A percentile compares a stretch with the other conserved stretches of the same genome.
phyloP scores from a whole-genome alignment of 2,113 vertebrate species.

The Phoenicopterus ruber region DNA sequence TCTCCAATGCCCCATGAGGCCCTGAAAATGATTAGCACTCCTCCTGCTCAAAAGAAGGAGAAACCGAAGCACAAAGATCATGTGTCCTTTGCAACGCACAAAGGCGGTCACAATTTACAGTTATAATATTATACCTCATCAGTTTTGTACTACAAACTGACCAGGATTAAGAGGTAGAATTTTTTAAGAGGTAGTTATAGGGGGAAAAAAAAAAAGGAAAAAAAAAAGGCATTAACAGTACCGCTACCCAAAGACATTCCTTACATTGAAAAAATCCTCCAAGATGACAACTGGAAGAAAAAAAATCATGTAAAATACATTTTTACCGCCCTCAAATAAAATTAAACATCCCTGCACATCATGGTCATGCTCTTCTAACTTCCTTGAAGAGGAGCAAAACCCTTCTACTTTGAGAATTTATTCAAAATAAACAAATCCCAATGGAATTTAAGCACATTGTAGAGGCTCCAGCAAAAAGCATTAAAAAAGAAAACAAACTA shows the following conservation, averaged over 20 bases:
- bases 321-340: neutral
- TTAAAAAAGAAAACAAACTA: constrained; percentile 2
- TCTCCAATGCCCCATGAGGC: rapidly evolving
- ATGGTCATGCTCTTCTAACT: neutral
- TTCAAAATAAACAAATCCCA: constrained; percentile 52
- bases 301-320: neutral
- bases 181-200: neutral
- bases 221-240: too few species aligned
- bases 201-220: rapidly evolving
- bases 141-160: neutral
- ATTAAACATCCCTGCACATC: neutral
- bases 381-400: neutral
- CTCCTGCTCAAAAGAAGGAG: neutral
- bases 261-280: neutral
- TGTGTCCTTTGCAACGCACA: neutral
- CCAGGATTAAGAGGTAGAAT: neutral
- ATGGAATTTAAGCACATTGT: neutral
- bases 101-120: neutral
- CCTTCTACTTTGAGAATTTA: neutral
- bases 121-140: neutral
- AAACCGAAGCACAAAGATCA: neutral
- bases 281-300: neutral
- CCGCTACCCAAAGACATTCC: neutral
- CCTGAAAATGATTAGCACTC: neutral
- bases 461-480: constrained; percentile 1